These are phyloP conservation scores for Macrophya annulata DNA, from an alignment of 2,888 invertebrate species.

Conservation along the genomic window DNA sequence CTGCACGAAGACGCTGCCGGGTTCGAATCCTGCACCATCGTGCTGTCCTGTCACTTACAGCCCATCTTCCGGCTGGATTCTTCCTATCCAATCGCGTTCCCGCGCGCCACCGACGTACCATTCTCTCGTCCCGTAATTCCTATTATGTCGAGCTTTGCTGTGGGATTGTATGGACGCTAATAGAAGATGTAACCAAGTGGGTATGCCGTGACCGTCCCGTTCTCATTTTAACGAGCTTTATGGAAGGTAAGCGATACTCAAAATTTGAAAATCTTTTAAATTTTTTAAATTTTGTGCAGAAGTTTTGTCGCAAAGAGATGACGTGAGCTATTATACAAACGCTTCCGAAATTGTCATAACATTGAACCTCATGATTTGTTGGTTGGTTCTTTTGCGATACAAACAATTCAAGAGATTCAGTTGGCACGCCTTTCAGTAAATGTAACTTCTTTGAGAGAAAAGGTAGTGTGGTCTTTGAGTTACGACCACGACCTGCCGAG, in stretches of 20 bases:
- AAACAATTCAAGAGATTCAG: neutral
- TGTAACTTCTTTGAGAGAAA: neutral
- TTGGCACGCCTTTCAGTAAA: neutral
- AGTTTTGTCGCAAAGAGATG: neutral
- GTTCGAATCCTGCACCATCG: slow-evolving; percentile 44
- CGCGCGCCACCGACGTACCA: slow-evolving; percentile 22
- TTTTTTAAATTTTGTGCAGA: neutral
- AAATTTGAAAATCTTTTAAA: neutral
- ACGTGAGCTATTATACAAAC: neutral
- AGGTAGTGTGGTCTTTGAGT: neutral
- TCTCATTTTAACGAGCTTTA: slow-evolving; percentile 26
- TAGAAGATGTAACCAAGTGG: slow-evolving; percentile 41
- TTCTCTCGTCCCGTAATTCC: slow-evolving; percentile 50
- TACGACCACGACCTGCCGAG: slow-evolving; percentile 34
- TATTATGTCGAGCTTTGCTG: slow-evolving; percentile 39
- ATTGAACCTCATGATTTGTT: neutral
- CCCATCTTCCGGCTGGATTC: slow-evolving; percentile 56
- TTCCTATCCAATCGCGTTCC: slow-evolving; percentile 52
- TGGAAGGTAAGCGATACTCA: neutral
- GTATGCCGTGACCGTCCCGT: neutral
- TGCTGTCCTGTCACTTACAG: slow-evolving; percentile 56
- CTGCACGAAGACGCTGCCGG: slow-evolving; percentile 49
- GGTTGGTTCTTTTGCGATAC: neutral
- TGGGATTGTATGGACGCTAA: slow-evolving; percentile 35
- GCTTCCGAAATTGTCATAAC: slow-evolving; percentile 31